phyloP scores from a whole-genome alignment of 2,113 vertebrate genomes.

The Apus apus region DNA sequence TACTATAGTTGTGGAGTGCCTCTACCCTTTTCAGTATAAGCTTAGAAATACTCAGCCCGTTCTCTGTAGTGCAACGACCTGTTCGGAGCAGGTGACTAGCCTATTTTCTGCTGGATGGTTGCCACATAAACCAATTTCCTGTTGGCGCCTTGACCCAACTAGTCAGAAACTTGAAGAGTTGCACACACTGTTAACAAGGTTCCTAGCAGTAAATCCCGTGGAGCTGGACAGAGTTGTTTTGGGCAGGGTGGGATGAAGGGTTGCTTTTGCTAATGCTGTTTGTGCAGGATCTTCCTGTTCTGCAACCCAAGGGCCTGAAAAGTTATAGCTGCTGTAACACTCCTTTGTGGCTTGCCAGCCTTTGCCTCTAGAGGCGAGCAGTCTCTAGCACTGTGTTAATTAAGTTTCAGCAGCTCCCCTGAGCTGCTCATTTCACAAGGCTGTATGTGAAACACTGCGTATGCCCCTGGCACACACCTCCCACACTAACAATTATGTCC shows the following conservation, averaged over 20 bases:
- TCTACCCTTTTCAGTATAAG: background rate
- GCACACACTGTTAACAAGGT: background rate
- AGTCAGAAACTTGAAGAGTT: background rate
- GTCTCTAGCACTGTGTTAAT: background rate
- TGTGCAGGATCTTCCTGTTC: background rate
- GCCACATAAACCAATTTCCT: background rate
- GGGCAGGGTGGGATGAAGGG: background rate
- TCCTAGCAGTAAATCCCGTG: background rate
- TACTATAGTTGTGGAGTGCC: background rate
- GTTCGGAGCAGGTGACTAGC: background rate
- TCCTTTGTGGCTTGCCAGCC: background rate
- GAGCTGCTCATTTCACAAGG: background rate
- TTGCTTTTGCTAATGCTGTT: background rate
- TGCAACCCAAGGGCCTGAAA: background rate
- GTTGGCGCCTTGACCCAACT: background rate
- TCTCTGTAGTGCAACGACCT: background rate
- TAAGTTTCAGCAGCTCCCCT: background rate
- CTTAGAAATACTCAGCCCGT: background rate
- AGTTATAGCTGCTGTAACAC: background rate
- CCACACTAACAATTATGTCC: rapidly evolving
- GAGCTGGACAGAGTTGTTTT: background rate
- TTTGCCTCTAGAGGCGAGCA: background rate
- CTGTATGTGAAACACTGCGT: background rate
- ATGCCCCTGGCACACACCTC: background rate
- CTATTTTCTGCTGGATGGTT: background rate